Evolutionary conservation across 2,113 vertebrate genomes (phyloP).

Genomic region (Morone chrysops): DNA sequence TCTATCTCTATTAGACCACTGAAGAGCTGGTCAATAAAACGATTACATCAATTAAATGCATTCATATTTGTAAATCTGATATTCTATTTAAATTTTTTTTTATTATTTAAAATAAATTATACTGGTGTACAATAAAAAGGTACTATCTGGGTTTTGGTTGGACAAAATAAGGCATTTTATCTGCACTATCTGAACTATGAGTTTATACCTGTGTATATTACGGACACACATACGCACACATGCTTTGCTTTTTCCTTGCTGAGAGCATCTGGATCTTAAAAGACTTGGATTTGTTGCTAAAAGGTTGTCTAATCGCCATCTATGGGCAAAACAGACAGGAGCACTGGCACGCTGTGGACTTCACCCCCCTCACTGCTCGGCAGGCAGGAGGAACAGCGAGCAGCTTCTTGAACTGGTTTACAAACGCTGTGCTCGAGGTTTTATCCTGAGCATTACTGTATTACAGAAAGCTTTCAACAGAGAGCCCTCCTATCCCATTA

Average conservation of each 20-base stretch:
- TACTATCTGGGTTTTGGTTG: background rate
- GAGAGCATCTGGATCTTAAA: slow-evolving; percentile 44
- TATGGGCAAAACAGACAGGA: slow-evolving; percentile 56
- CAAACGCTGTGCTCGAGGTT: slow-evolving; percentile 1
- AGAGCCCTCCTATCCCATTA: slow-evolving; percentile 1
- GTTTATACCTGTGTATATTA: slow-evolving; percentile 7
- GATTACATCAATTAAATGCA: no score
- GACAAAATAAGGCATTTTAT: background rate
- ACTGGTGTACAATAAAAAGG: background rate
- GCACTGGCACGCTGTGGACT: slow-evolving; percentile 22
- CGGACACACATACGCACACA: background rate
- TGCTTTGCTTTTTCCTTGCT: background rate
- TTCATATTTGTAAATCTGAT: no score
- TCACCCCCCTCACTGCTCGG: slow-evolving; percentile 4
- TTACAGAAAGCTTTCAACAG: slow-evolving; percentile 11
- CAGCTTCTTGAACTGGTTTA: slow-evolving; percentile 7
- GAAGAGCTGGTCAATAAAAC: no score
- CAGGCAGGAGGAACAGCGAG: slow-evolving; percentile 22
- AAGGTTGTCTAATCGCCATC: slow-evolving; percentile 57
- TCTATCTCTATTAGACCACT: no score
- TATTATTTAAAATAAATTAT: background rate
- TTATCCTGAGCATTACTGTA: background rate
- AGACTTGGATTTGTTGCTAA: slow-evolving; percentile 36
- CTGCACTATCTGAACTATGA: background rate
- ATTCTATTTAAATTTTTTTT: no score